phyloP scores from a whole-genome alignment of 2,113 vertebrate genomes.

The Etheostoma spectabile region DNA sequence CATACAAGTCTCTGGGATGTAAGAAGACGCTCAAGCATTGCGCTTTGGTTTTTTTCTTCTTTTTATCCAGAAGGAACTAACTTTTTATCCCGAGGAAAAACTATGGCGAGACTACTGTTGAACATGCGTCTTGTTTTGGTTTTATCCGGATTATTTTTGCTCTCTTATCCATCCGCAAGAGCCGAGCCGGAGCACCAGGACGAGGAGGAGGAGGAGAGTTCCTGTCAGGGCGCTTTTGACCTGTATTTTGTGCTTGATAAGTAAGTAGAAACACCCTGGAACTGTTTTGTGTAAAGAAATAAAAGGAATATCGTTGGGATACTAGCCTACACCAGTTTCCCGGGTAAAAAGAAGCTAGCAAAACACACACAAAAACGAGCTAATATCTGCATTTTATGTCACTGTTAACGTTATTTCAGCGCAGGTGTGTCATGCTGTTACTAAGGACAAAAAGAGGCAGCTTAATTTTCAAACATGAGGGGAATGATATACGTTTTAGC shows the following conservation, averaged over 20 bases:
- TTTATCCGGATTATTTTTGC: constrained; percentile 80
- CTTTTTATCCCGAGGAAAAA: constrained; percentile 20
- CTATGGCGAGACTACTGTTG: constrained; percentile 78
- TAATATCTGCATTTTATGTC: neutral
- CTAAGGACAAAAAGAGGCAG: neutral
- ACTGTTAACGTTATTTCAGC: neutral
- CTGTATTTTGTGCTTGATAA: constrained; percentile 94
- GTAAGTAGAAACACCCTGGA: constrained; percentile 83
- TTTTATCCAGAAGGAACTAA: constrained; percentile 43
- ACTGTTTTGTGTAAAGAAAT: constrained; percentile 21
- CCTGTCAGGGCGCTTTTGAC: constrained; percentile 92
- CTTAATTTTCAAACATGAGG: neutral
- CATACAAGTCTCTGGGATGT: constrained; percentile 58
- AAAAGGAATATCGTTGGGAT: neutral
- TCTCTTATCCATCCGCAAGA: constrained; percentile 52
- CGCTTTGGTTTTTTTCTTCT: neutral
- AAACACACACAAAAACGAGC: constrained; percentile 2
- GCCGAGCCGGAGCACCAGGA: constrained; percentile 73
- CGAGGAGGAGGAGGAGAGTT: constrained; percentile 83
- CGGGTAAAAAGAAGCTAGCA: neutral
- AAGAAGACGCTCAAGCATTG: constrained; percentile 39
- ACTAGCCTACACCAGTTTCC: neutral
- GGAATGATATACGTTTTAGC: neutral
- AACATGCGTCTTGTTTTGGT: constrained; percentile 65
- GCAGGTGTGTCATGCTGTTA: neutral